phyloP scores from a whole-genome alignment of 2,797 vertebrate genomes.

The Schizothorax lantsangensis region DNA sequence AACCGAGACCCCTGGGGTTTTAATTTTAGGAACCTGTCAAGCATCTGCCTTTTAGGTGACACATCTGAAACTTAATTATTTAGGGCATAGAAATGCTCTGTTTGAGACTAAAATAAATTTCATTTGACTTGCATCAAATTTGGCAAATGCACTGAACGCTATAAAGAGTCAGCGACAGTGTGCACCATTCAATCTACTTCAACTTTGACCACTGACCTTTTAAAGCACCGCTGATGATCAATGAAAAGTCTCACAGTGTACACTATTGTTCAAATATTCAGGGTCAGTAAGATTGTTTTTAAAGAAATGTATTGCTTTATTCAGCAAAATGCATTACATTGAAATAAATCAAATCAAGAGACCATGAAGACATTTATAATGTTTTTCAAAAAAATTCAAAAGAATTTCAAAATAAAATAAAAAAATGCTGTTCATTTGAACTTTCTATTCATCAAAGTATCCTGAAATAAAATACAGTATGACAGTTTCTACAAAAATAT shows the following conservation, averaged over 20 bases:
- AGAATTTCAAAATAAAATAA: too few relatives aligned
- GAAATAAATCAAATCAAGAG: neutral
- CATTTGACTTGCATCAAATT: neutral
- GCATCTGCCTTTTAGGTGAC: neutral
- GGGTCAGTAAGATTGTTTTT: neutral
- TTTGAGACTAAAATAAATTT: neutral
- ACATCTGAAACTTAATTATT: neutral
- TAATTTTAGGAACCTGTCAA: slow-evolving; percentile 2
- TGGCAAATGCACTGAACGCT: neutral
- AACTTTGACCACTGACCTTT: neutral
- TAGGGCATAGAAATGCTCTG: too few relatives aligned
- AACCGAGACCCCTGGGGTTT: neutral
- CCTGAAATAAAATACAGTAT: neutral
- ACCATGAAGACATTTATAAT: neutral
- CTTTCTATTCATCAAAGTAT: neutral
- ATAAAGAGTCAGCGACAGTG: neutral
- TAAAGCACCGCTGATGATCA: neutral
- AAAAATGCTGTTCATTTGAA: neutral
- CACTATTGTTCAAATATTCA: neutral
- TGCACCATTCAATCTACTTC: neutral
- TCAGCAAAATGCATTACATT: neutral
- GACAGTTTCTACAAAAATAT: neutral
- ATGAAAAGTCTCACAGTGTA: neutral
- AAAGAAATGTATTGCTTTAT: neutral
- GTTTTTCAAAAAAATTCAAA: neutral